Conservation (phyloP, 2,113 vertebrate species). For the Oceanodroma tethys region DNA sequence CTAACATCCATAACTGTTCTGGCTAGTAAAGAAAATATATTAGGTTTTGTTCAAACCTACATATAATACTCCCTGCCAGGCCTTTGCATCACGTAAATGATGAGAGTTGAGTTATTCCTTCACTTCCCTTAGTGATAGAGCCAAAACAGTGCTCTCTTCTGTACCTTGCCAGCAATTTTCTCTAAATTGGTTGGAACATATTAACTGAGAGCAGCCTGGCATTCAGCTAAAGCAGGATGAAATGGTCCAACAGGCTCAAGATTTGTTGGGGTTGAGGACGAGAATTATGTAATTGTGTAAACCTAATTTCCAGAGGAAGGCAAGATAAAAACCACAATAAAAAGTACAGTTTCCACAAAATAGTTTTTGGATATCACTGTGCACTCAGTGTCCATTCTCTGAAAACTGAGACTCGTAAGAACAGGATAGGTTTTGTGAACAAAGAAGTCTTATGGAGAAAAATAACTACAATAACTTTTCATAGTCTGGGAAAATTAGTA, state of each 20-base stretch:
- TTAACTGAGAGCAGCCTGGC: background rate
- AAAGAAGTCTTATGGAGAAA: background rate
- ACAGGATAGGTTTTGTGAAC: background rate
- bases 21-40: background rate
- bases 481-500: slow-evolving; percentile 21
- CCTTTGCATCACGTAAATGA: background rate
- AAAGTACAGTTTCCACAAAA: background rate
- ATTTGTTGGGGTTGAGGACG: background rate
- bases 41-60: background rate
- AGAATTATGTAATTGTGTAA: background rate
- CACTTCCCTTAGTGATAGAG: background rate
- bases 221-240: background rate
- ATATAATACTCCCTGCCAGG: background rate
- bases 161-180: background rate
- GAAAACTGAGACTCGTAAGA: background rate
- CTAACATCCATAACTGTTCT: background rate
- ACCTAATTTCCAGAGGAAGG: background rate
- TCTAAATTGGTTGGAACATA: background rate
- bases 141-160: background rate
- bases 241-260: background rate
- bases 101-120: background rate
- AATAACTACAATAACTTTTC: background rate
- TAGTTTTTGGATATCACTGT: background rate
- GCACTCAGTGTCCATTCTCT: background rate
- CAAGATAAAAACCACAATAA: background rate